phyloP scores from a whole-genome alignment of 2,113 vertebrate species.

The Electrona antarctica region DNA sequence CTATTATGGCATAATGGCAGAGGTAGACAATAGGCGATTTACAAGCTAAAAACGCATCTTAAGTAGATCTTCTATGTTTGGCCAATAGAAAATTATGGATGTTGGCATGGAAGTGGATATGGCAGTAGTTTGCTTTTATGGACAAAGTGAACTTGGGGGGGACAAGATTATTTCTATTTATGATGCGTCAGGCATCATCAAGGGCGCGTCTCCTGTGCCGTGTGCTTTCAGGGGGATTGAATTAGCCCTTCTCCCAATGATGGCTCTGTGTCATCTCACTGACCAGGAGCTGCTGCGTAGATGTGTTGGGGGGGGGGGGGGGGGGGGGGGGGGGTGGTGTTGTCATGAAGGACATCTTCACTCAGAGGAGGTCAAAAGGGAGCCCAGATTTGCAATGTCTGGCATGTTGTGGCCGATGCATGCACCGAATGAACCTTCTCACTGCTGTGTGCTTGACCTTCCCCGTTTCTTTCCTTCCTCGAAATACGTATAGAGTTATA shows the following conservation, averaged over 20 bases:
- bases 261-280: slow-evolving; percentile 1
- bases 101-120: background rate
- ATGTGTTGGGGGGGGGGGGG: background rate
- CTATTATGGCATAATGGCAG: too few relatives aligned
- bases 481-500: too few relatives aligned
- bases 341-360: background rate
- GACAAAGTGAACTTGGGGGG: slow-evolving; percentile 5
- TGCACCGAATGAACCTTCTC: too few relatives aligned
- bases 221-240: slow-evolving; percentile 6
- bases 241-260: slow-evolving; percentile 2
- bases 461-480: too few relatives aligned
- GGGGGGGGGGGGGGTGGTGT: too few relatives aligned
- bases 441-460: too few relatives aligned
- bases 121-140: too few relatives aligned
- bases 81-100: background rate
- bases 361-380: background rate
- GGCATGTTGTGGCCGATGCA: too few relatives aligned
- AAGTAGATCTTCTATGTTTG: too few relatives aligned
- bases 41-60: too few relatives aligned
- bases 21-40: too few relatives aligned
- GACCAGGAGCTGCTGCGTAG: background rate
- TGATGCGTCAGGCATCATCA: background rate
- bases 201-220: slow-evolving; percentile 9
- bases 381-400: background rate
- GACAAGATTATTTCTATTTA: slow-evolving; percentile 1